Base-by-base conservation (phyloP, 2,797 vertebrate species). In the Carapus acus region DNA sequence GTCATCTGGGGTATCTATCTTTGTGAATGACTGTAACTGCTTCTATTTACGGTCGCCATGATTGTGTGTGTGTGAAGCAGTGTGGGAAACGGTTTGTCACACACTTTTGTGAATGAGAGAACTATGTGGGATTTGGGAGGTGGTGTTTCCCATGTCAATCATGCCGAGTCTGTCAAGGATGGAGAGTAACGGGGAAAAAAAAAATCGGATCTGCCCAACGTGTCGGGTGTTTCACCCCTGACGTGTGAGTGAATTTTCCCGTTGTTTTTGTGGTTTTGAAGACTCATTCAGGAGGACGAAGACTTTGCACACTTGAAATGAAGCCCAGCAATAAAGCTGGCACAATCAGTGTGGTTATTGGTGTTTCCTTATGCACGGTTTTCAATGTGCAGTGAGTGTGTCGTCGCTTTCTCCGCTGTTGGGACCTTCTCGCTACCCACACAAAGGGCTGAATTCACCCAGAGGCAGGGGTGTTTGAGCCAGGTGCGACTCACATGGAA, bases 401-500 rank as follows among this genome's bases (percentile, higher is more conserved):
- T 37, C 60, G 22, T 58, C 38, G 50, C 37, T 27, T 33, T 14
- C 49, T 61, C 49, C 40, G 49, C 41, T 39, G 19, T 24, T 54
- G 43, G 57, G 58, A 15, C 17, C 36, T n/a, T 3, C 24, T 48
- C 48, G 20, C 56, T 14, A 34, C 46, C 55, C 27, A 48, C 52
- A 62, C 50, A 69, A 40, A 65, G 39, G 21, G 41, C 50, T 63
- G 62, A 53, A 65, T 70, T 71, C 51, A 43, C 57, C 49, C 50
- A 43, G 54, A 71, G 54, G 71, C 7, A 8, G 36, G n/a, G 58
- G 41, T 21, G 15, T 45, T 57, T 48, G 44, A 50, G 59, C 60
- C 69, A 74, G 65, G 66, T 69, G 53, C 73, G 68, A 47, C 1
- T 6, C 42, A 79, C 52, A 61, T 66, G 76, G 73, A 81, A 81